Evolutionary conservation across 2,888 invertebrate genomes (phyloP), one percentile per base, ranked within the genome.

Genomic region (Sarcophaga variegata): DNA sequence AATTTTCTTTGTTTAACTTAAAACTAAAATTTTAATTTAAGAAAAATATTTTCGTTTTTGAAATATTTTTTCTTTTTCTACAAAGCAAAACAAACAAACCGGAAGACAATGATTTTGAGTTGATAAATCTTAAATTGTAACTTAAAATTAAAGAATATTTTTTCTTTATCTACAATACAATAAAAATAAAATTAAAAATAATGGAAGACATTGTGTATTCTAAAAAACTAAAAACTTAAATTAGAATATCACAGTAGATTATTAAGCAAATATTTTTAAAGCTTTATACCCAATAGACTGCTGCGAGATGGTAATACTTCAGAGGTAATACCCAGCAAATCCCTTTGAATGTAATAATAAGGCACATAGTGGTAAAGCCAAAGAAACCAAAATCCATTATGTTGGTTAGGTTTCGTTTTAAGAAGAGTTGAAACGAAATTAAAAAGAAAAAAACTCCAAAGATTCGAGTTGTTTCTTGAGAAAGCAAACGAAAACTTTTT

Each of bases 81-180:
- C 70, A 84, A 88, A 88, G 88, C 88, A 88, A 88, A 88, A 88
- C 88, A 88, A 88, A 88, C 88, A 88, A 88, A 88, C 88, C 88
- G 88, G 88, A 88, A 88, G 88, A 88, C 88, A 88, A 86, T 88
- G 85, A 87, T 84, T 87, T 81, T 87, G 81, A 71, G 77, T 76
- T 84, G 80, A 83, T 67, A 59, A 17, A 62, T 37, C 70, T 78
- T 63, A 78, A 69, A 64, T 37, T 54, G 37, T 82, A 37, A 82
- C 78, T 71, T 85, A 77, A 22, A 22, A 76, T 25, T 27, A 60
- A 45, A 71, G 17, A 49, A 49, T 64, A 54, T 54, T 54, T 54
- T 54, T 37, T 10, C 2, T 37, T 37, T 37, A 37, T 60, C 11
- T 69, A 69, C 69, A 69, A 22, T 37, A n/a, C 1, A 47, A 47